Conservation (phyloP, 2,888 invertebrate species). For the Axea sp. region DNA sequence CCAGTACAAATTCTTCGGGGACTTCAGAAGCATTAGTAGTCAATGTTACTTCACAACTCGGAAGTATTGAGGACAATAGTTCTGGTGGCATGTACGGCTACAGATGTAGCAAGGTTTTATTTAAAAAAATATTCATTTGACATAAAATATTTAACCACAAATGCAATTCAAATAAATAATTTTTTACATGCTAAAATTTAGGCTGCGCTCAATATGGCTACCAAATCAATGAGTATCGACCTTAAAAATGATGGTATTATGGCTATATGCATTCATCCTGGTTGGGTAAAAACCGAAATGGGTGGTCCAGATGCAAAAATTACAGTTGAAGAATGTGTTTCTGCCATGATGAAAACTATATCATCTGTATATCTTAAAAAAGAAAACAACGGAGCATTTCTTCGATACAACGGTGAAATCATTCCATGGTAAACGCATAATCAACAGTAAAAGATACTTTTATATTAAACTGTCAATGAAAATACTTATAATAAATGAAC, state of each 20-base stretch:
- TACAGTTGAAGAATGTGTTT: slow-evolving; percentile 85
- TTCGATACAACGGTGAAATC: slow-evolving; percentile 87
- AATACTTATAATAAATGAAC: too few species aligned
- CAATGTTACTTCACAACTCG: slow-evolving; percentile 91
- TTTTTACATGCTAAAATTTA: slow-evolving; percentile 79
- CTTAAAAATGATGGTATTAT: slow-evolving; percentile 87
- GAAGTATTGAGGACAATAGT: slow-evolving; percentile 87
- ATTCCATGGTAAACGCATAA: slow-evolving; percentile 85
- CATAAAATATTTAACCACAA: background rate
- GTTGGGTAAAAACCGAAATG: slow-evolving; percentile 95
- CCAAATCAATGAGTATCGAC: slow-evolving; percentile 91
- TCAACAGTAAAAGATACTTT: too few species aligned
- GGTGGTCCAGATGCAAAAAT: slow-evolving; percentile 90
- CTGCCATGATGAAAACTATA: slow-evolving; percentile 85
- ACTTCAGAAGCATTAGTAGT: slow-evolving; percentile 86
- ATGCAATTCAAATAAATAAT: background rate
- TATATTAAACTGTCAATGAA: background rate
- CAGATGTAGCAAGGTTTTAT: slow-evolving; percentile 89
- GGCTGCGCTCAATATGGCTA: slow-evolving; percentile 92
- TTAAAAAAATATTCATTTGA: slow-evolving; percentile 2
- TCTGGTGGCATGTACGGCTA: slow-evolving; percentile 92
- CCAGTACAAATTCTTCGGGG: slow-evolving; percentile 81
- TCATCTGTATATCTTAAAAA: slow-evolving; percentile 81
- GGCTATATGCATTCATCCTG: slow-evolving; percentile 89
- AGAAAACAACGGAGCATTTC: slow-evolving; percentile 87